Evolutionary conservation across 2,888 invertebrate genomes (phyloP).

Genomic region (Zygaena filipendulae): DNA sequence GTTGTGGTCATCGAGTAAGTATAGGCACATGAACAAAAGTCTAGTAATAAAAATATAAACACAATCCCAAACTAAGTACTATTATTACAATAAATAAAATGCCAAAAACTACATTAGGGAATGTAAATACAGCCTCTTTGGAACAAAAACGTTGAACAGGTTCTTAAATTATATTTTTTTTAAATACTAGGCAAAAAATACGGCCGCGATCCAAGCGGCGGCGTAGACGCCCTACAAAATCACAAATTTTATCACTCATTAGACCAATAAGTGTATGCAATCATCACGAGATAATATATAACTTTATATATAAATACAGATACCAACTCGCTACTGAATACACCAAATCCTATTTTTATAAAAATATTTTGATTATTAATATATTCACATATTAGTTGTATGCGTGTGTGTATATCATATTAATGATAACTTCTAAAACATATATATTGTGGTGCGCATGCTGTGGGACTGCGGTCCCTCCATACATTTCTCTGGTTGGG

Average conservation of each 20-base stretch:
- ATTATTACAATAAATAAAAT: slow-evolving; percentile 42
- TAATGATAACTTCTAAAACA: too few relatives aligned
- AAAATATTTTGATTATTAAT: slow-evolving; percentile 60
- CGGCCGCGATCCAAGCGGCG: slow-evolving; percentile 51
- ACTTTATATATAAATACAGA: slow-evolving; percentile 43
- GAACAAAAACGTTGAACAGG: slow-evolving; percentile 6
- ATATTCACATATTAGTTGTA: too few relatives aligned
- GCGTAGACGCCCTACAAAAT: slow-evolving; percentile 32
- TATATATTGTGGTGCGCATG: too few relatives aligned
- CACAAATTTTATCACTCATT: slow-evolving; percentile 38
- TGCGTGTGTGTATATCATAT: slow-evolving; percentile 56
- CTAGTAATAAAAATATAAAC: too few relatives aligned
- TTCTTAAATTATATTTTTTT: too few relatives aligned
- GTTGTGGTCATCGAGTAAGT: too few relatives aligned
- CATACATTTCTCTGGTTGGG: too few relatives aligned
- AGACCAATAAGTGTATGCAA: slow-evolving; percentile 35
- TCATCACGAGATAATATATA: slow-evolving; percentile 38
- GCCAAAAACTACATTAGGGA: slow-evolving; percentile 42
- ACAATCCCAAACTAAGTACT: too few relatives aligned
- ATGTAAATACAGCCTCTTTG: slow-evolving; percentile 37
- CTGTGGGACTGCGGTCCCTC: too few relatives aligned
- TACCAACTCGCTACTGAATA: slow-evolving; percentile 60
- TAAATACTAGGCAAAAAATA: slow-evolving; percentile 24
- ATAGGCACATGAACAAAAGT: too few relatives aligned
- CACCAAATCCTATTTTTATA: slow-evolving; percentile 60